Evolutionary conservation across 2,113 vertebrate species (phyloP), one percentile per base, ranked within the genome.

Genomic region (Nibea albiflora): DNA sequence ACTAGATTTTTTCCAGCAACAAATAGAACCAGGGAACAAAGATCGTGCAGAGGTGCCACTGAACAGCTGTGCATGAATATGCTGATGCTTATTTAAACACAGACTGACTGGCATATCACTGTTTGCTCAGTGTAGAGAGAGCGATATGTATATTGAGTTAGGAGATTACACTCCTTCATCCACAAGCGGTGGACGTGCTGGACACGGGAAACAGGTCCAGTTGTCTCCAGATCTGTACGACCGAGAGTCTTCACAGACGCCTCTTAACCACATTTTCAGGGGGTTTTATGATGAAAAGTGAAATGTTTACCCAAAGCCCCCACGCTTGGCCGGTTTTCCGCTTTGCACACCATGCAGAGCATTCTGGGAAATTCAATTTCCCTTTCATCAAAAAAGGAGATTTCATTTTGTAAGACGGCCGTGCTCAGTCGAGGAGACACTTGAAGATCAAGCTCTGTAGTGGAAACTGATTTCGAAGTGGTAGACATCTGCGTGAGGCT

Each of bases 331-430:
- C 4, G 12, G 47, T 67, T 35, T 20, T 17, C 15, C 2, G 17
- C 26, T 60, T 20, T 57, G 50, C 50, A 54, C 78, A 76, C 46
- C 42, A 83, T 61, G 39, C 76, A 80, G 20, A 70, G 75, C 74
- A 81, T 75, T 78, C 69, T 76, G 78, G 84, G 68, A 87, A 76
- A 83, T 85, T 76, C 54, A 84, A 74, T 87, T 80, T 86, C 63
- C 52, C 60, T 88, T 86, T 87, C 67, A 81, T 90, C 73, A 78
- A 67, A 88, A 74, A 78, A 67, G 57, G 50, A 68, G 71, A 79
- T 72, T 89, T 85, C 52, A 81, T 88, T 91, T 90, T 62, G 73
- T 71, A 49, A 54, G 58, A 75, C 0, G 19, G 76, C 80, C 69
- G 57, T 4, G 17, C 57, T 88, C 64, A 73, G 83, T 17, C 52